Conservation (phyloP, 2,113 vertebrate species). For the Mohoua ochrocephala region DNA sequence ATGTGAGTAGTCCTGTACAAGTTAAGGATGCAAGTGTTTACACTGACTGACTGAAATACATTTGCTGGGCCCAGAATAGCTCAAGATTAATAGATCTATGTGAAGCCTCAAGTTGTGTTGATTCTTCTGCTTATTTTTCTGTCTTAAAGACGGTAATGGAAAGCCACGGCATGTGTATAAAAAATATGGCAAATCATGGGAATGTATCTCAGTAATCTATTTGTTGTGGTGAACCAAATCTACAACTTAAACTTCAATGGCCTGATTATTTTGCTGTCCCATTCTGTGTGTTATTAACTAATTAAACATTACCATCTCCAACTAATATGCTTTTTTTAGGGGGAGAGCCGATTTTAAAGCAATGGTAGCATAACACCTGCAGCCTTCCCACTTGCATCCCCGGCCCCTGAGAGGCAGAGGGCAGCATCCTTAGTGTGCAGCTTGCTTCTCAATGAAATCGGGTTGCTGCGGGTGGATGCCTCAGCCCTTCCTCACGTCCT, state of each 20-base stretch:
- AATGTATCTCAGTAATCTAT: not conserved
- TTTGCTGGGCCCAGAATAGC: not conserved
- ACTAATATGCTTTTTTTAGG: accelerated
- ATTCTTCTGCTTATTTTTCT: not conserved
- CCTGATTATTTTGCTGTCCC: not conserved
- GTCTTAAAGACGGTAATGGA: not conserved
- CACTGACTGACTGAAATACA: not conserved
- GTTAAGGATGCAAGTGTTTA: not conserved
- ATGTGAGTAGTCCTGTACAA: not conserved
- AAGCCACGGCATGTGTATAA: not conserved
- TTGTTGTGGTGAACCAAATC: not conserved
- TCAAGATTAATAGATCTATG: not conserved
- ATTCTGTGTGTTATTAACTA: not conserved
- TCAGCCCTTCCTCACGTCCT: not conserved
- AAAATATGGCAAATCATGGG: not conserved
- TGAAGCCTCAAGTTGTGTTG: not conserved
- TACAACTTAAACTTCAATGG: not conserved
- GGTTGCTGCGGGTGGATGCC: accelerated
- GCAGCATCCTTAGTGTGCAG: not conserved
- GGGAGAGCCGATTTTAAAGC: not conserved
- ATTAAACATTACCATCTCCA: not conserved
- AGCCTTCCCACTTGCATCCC: not conserved
- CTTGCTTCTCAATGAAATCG: accelerated
- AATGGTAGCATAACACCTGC: not conserved
- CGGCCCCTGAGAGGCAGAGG: not conserved